Conservation (phyloP, 2,888 invertebrate genomes). For the Lepidocyrtoides sp. region DNA sequence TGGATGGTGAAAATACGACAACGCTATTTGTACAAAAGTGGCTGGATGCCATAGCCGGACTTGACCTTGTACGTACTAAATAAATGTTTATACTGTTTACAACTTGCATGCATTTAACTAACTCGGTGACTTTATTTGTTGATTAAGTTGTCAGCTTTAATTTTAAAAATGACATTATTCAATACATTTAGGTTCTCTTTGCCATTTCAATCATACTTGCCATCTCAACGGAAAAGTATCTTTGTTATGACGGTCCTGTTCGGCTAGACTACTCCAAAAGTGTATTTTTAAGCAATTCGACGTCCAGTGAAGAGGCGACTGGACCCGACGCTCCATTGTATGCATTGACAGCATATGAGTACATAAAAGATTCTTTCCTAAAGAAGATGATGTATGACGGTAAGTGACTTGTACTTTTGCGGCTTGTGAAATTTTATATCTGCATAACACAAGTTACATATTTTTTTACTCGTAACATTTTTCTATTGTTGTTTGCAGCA, state of each 20-base stretch:
- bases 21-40: slow-evolving; percentile 48
- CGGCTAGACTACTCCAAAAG: slow-evolving; percentile 34
- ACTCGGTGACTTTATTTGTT: neutral
- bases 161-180: neutral
- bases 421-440: neutral
- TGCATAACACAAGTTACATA: neutral
- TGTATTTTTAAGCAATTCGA: slow-evolving; percentile 34
- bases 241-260: slow-evolving; percentile 51
- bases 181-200: slow-evolving; percentile 26
- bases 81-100: neutral
- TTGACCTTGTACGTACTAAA: slow-evolving; percentile 37
- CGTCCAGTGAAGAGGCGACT: neutral
- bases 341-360: slow-evolving; percentile 37
- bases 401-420: too few relatives aligned
- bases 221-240: slow-evolving; percentile 55
- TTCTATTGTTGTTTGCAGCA: slow-evolving; percentile 17
- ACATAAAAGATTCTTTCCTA: slow-evolving; percentile 13
- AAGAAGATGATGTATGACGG: slow-evolving; percentile 39
- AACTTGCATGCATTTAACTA: neutral
- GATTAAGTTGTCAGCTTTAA: too few relatives aligned
- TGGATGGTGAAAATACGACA: neutral
- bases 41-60: slow-evolving; percentile 36
- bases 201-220: slow-evolving; percentile 43
- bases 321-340: neutral
- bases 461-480: neutral